phyloP scores from a whole-genome alignment of 2,113 vertebrate species.

The Eolophus roseicapilla region DNA sequence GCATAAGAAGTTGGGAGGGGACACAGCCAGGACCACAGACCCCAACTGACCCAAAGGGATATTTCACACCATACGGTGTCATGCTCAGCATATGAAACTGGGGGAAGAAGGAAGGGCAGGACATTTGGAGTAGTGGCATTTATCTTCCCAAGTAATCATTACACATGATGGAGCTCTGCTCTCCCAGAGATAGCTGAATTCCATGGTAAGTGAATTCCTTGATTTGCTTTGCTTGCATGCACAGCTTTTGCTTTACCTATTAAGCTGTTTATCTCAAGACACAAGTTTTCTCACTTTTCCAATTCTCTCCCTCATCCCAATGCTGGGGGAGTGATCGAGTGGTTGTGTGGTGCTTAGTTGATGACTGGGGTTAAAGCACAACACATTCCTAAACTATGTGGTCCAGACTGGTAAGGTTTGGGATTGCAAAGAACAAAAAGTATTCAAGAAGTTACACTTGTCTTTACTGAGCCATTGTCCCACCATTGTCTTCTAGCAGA shows the following conservation, averaged over 20 bases:
- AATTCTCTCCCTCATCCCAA: background rate
- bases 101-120: too few species aligned
- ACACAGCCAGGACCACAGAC: background rate
- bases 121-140: background rate
- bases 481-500: background rate
- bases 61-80: too few species aligned
- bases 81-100: background rate
- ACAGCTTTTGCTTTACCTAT: background rate
- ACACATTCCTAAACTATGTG: background rate
- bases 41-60: background rate
- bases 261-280: background rate
- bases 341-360: fast-evolving
- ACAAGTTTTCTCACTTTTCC: background rate
- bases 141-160: background rate
- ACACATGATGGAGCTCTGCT: background rate
- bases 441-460: background rate
- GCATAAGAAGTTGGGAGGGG: background rate
- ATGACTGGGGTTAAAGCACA: background rate
- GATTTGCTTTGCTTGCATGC: background rate
- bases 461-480: background rate
- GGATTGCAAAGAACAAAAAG: background rate
- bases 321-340: background rate
- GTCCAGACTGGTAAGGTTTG: background rate
- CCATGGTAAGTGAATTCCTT: background rate
- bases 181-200: background rate